A percentile compares a stretch with the other conserved stretches of the same genome.
Conservation (phyloP, 2,797 vertebrate species). For the Pyrocephalus nanus region DNA sequence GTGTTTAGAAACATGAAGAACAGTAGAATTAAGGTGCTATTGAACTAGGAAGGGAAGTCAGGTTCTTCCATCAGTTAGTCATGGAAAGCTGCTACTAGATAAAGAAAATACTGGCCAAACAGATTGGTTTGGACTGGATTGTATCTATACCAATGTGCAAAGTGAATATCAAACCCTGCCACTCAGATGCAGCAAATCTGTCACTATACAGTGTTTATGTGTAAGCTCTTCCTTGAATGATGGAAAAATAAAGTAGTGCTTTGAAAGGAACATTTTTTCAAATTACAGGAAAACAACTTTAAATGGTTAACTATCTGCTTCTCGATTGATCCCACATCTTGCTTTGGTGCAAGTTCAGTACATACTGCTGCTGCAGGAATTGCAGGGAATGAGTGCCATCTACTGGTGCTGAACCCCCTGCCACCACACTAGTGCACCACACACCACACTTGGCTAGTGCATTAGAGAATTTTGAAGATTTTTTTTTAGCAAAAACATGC, state of each 20-base stretch:
- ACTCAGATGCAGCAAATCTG: not conserved
- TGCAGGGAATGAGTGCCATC: slow-evolving; percentile 72
- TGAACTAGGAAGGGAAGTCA: not conserved
- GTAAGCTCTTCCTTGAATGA: not conserved
- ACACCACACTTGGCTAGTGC: not conserved
- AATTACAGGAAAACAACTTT: slow-evolving; percentile 1
- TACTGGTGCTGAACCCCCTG: slow-evolving; percentile 61
- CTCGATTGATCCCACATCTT: not conserved
- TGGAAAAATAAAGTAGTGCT: not conserved
- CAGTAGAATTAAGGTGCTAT: not conserved
- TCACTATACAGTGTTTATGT: not conserved
- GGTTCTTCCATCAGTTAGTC: not conserved
- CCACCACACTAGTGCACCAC: not conserved
- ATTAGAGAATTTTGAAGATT: not conserved
- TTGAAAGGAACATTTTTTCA: not conserved
- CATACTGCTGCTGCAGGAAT: not conserved
- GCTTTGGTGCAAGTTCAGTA: not conserved
- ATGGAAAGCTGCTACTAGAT: not conserved
- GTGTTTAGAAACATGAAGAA: not conserved
- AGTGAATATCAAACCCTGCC: not conserved
- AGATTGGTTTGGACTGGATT: not conserved
- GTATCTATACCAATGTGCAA: not conserved
- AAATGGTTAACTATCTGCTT: not conserved
- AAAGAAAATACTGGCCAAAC: not conserved
- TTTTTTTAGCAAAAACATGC: not conserved